These are phyloP conservation scores for Liposcelis brunnea DNA, from an alignment of 2,888 invertebrate genomes.

Conservation along the genomic window DNA sequence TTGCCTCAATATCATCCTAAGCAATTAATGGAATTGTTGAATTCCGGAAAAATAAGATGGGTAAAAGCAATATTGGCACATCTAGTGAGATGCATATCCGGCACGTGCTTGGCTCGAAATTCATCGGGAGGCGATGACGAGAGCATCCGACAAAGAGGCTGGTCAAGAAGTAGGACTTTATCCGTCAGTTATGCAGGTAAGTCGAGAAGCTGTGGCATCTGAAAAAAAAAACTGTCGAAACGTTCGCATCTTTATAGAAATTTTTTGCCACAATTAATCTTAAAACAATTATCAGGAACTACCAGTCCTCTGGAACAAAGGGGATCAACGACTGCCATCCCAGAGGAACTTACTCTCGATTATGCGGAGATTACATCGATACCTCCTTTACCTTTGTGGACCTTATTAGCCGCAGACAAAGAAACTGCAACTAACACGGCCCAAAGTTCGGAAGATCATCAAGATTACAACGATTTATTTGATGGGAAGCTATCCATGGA, in stretches of 20 bases:
- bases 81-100: slow-evolving; percentile 62
- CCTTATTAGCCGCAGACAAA: slow-evolving; percentile 83
- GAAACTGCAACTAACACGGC: slow-evolving; percentile 41
- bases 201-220: no score
- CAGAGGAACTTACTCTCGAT: slow-evolving; percentile 76
- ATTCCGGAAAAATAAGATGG: slow-evolving; percentile 94
- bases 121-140: slow-evolving; percentile 38
- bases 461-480: slow-evolving; percentile 85
- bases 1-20: slow-evolving; percentile 98
- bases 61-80: slow-evolving; percentile 94
- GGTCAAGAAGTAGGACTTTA: slow-evolving; percentile 77
- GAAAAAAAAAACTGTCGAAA: no score
- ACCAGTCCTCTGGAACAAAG: slow-evolving; percentile 60
- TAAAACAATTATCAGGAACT: no score
- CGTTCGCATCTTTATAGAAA: no score
- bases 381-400: slow-evolving; percentile 93
- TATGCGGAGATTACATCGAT: slow-evolving; percentile 96
- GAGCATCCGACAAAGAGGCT: slow-evolving; percentile 49
- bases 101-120: slow-evolving; percentile 34
- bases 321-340: slow-evolving; percentile 56
- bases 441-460: slow-evolving; percentile 25
- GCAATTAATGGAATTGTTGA: slow-evolving; percentile 92
- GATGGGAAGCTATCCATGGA: slow-evolving; percentile 52
- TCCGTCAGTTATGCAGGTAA: slow-evolving; percentile 60
- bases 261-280: no score